Conservation (phyloP, 2,113 vertebrate species). For the Morone chrysops region DNA sequence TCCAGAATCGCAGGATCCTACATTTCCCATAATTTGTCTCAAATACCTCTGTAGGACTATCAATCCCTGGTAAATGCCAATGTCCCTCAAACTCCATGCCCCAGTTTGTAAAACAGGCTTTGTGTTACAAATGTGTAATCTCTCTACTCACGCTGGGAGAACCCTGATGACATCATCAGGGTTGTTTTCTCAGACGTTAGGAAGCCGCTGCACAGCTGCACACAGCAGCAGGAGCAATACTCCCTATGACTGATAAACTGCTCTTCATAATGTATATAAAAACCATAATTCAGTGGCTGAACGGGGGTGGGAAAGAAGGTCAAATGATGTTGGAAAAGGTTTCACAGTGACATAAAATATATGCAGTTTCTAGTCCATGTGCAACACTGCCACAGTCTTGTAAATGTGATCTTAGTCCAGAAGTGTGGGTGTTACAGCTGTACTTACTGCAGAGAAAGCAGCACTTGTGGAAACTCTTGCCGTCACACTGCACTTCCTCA, state of each 20-base stretch:
- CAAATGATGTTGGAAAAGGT: not conserved
- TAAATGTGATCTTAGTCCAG: not conserved
- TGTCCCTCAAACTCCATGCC: not conserved
- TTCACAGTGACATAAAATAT: not conserved
- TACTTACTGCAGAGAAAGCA: constrained; percentile 98
- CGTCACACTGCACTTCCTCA: constrained; percentile 95
- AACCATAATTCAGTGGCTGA: not conserved
- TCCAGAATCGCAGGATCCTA: not conserved
- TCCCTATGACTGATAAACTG: not conserved
- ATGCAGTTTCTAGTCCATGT: not conserved
- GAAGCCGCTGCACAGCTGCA: not conserved
- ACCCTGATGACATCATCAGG: not conserved
- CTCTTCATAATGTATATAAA: not conserved
- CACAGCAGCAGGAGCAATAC: not conserved
- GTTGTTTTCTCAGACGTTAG: not conserved
- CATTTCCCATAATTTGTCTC: not conserved
- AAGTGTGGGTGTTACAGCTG: not conserved
- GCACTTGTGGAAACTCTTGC: constrained; percentile 93
- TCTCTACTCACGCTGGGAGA: no score
- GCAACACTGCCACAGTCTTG: not conserved
- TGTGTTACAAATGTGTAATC: no score
- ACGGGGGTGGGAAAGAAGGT: not conserved
- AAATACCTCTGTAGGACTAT: not conserved
- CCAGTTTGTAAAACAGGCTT: not conserved
- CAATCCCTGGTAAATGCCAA: not conserved